These are phyloP conservation scores for Otolemur garnettii DNA, from an alignment of 2,113 vertebrate species.

Conservation along the genomic window DNA sequence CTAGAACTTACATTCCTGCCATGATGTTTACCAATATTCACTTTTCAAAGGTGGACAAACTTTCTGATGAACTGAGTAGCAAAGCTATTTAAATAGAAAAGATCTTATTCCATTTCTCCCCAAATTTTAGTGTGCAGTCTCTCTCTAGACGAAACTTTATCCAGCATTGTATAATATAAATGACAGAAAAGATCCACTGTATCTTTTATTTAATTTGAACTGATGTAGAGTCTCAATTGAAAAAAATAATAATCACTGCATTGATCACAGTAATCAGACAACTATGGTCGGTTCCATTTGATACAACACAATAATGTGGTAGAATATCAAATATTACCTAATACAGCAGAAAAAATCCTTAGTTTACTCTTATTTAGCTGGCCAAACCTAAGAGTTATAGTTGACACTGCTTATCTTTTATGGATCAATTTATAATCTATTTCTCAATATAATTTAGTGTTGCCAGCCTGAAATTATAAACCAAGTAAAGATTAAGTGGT, in stretches of 20 bases:
- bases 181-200: not conserved
- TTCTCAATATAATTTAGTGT: constrained; percentile 9
- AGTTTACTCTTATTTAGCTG: constrained; percentile 12
- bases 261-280: not conserved
- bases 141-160: not conserved
- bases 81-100: not conserved
- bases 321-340: not conserved
- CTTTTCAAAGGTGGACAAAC: not conserved
- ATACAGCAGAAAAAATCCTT: not conserved
- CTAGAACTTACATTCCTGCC: not conserved
- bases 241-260: not conserved
- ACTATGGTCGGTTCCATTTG: not conserved
- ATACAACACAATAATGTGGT: not conserved
- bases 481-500: constrained; percentile 42
- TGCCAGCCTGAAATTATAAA: not conserved
- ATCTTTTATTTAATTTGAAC: constrained; percentile 5
- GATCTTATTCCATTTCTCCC: not conserved
- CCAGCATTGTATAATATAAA: not conserved
- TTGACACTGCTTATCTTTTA: not conserved
- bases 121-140: not conserved
- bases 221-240: not conserved
- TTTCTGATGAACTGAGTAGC: not conserved
- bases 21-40: not conserved
- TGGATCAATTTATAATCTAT: not conserved
- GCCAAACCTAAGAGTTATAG: not conserved